Evolutionary conservation across 2,888 invertebrate species (phyloP).

Genomic region (Xestoiulus laeticollis): DNA sequence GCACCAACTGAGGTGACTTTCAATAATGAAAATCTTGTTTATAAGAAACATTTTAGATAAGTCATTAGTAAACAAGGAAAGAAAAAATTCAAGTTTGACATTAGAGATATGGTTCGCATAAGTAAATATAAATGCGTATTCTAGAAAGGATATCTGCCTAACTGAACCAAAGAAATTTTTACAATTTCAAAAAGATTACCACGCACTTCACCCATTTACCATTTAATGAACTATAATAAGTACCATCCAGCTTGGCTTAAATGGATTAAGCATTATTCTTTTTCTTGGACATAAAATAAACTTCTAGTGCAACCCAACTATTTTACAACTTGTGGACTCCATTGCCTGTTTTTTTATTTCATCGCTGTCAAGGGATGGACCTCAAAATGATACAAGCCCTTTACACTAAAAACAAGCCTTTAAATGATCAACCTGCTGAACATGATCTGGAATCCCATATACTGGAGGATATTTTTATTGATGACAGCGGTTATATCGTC

Average conservation of each 20-base stretch:
- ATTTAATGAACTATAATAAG: constrained; percentile 57
- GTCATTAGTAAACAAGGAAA: too few relatives aligned
- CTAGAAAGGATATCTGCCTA: constrained; percentile 46
- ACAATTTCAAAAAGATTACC: constrained; percentile 56
- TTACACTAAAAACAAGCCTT: background rate
- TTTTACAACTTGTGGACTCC: background rate
- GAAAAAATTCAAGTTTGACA: constrained; percentile 34
- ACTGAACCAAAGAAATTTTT: constrained; percentile 58
- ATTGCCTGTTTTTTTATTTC: background rate
- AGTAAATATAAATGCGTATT: constrained; percentile 55
- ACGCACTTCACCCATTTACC: constrained; percentile 58
- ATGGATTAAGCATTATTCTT: background rate
- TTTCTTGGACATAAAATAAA: background rate
- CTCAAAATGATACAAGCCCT: background rate
- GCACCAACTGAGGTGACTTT: background rate
- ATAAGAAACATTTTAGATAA: background rate
- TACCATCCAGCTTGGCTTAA: background rate
- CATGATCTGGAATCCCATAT: background rate
- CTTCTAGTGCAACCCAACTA: background rate
- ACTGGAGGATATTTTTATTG: background rate
- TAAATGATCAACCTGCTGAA: background rate
- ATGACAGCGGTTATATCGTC: too few relatives aligned
- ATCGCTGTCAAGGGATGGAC: background rate
- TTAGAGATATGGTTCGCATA: constrained; percentile 55
- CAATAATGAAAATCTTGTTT: constrained; percentile 43